Base-by-base conservation (phyloP, 92 coral and sea anemone species). In the Phymanthus crucifer region DNA sequence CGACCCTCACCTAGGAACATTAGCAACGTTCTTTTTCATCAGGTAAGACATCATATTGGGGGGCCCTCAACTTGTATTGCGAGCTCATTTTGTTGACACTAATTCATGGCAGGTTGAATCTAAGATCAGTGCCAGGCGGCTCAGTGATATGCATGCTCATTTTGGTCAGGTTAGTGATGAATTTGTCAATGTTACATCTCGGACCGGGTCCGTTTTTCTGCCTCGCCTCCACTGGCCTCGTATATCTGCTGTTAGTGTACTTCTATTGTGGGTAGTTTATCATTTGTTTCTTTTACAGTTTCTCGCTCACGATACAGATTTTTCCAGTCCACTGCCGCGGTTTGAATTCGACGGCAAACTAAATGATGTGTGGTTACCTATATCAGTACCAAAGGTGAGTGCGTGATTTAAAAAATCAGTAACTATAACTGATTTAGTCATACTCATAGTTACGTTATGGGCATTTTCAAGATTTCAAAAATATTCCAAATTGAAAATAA, bases 291-390 rank as follows among this genome's bases (percentile, higher is more conserved):
- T 47, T 66, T 85, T 73, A 18, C 78, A 94, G 98, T 94, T 91
- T 84, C 68, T 94, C 37, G 84, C 84, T 21, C 98, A 94, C 66
- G 98, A 94, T 47, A 86, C 93, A 52, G 98, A 94, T 47, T 89
- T 94, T 47, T 91, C 98, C 24, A 94, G 93, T 45, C 94, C 96
- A 6, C 57, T 94, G 47, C 98, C 98, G 19, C 90, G 98, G 14
- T 94, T 89, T 75, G 98, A 94, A 54, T 94, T 94, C 72, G 87
- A 94, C 75, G 87, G 86, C 0, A 67, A 76, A 14, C 38, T 94
- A 43, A 94, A 88, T 48, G 93, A 92, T 45, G 96, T 94, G 12
- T 94, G 98, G 98, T 91, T 94, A 19, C 98, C 98, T 34, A 91
- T 94, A 3, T 26, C 81, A 21, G 95, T 94, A 36, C 93, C 96